A percentile compares a stretch with the other conserved stretches of the same genome.
These are phyloP conservation scores for Ornithoptera priamus DNA, from an alignment of 2,888 invertebrate genomes.

Conservation along the genomic window DNA sequence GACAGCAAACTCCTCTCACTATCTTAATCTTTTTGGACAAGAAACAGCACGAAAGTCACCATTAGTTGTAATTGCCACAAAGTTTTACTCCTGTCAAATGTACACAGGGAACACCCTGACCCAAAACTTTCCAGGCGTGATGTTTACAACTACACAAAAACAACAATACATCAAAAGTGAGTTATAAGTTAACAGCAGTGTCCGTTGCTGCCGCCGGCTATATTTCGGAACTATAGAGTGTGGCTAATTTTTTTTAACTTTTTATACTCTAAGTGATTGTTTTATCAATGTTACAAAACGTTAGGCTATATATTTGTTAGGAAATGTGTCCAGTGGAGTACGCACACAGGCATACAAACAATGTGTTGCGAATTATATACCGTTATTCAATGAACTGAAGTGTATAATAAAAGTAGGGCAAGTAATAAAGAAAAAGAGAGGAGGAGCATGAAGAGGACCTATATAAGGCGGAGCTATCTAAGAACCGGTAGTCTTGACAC, in stretches of 20 bases:
- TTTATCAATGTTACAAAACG: not conserved
- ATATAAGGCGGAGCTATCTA: constrained; percentile 68
- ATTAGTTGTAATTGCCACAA: constrained; percentile 34
- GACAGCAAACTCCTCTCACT: constrained; percentile 13
- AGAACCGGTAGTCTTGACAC: constrained; percentile 68
- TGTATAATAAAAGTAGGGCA: constrained; percentile 67
- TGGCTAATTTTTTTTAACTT: constrained; percentile 49
- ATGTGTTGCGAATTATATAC: constrained; percentile 54
- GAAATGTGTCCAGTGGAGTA: not conserved
- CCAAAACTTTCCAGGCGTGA: constrained; percentile 62
- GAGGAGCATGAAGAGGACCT: constrained; percentile 70
- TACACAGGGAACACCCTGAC: constrained; percentile 38
- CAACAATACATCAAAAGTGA: constrained; percentile 76
- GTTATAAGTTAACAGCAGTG: constrained; percentile 69
- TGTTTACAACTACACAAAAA: constrained; percentile 73
- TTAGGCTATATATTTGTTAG: constrained; percentile 1
- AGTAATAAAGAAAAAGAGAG: constrained; percentile 70
- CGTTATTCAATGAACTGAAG: constrained; percentile 61
- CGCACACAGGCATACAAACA: not conserved
- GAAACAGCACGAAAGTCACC: constrained; percentile 26
- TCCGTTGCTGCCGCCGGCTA: constrained; percentile 52
- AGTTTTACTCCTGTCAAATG: constrained; percentile 31
- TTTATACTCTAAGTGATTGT: constrained; percentile 51
- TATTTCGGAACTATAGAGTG: constrained; percentile 59
- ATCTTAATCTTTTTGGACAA: constrained; percentile 30